Base-by-base conservation (phyloP, 1,140 invertebrate species). In the Wiebesia pumilae region DNA sequence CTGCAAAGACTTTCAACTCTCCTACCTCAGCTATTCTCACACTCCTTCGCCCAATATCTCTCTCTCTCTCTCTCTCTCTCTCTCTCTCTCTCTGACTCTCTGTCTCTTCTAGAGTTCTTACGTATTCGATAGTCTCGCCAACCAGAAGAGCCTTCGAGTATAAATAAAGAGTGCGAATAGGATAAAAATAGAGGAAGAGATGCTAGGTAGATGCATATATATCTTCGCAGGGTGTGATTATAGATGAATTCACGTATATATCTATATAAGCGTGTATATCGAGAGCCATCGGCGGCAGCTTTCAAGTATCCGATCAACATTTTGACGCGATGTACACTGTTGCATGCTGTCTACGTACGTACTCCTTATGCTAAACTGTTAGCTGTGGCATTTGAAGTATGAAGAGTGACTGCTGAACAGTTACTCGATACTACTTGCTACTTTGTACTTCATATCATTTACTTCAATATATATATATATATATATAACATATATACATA, bases 271-370 rank as follows among this genome's bases (percentile, higher is more conserved):
- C 9, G 27, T 54, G 40, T 33, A 54, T 33, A 78, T 80, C 33
- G 54, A 35, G 77, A n/a, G 54, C 35, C 78, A 80, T 65, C 35
- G 78, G 54, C 9, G 54, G 47, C 35, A 43, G 10, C 51, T 58
- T 79, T 79, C 77, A 35, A 80, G 78, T 65, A 80, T 65, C 54
- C 35, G 54, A 80, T 65, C 78, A 80, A 80, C 30, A 80, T 80
- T 80, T 40, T 80, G 24, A 80, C 21, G 33, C 30, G 77, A 51
- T 27, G 24, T 75, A 75, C 38, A 75, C 71, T 75, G 71, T 75
- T 43, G 38, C 38, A 75, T 24, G 10, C 4, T 14, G 27, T 0
- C 71, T 43, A 21, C 71, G n/a, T 75, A 38, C 24, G 43, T 24
- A 43, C 69, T 73, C 35, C 69, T 75, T 75, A n/a, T 21, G 40